Base-by-base conservation (phyloP, 2,888 invertebrate species). In the Acleris laterana region DNA sequence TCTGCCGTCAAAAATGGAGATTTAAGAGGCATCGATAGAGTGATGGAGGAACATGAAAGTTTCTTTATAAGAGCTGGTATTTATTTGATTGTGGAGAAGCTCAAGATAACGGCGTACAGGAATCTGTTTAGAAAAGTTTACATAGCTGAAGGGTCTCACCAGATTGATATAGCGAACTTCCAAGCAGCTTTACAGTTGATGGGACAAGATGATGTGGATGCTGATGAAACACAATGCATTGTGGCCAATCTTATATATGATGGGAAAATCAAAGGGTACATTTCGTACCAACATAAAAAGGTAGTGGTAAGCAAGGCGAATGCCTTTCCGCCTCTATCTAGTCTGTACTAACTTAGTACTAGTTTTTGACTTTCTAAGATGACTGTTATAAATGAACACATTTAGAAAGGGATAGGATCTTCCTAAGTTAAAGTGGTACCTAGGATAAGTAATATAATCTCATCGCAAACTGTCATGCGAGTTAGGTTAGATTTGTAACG, bases 21-120 rank as follows among this genome's bases (percentile, higher is more conserved):
- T 87, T 93, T 99, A 17, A 93, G 95, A 70, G 94, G 95, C 62
- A 96, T 99, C 69, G 97, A 98, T 79, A 94, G 94, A 75, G 96
- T 97, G 0, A 96, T 99, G 94, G 95, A 96, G 69, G 94, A 95
- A 57, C 96, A 99, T 77, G 98, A 99, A 86, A 93, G 95, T 4
- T 99, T 99, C 87, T 98, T 99, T 77, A 99, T 99, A 64, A 96
- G 96, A 77, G 98, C 97, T 77, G 99, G 99, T n/a, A 98, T 99
- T 76, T 99, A 98, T 89, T 93, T 99, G 62, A 98, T 99, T 78
- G 96, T 99, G 19, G 99, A 99, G 82, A 99, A 99, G 85, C 92
- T 99, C 11, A 98, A 98, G 87, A 96, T 98, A 64, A 97, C 98
- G 69, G 98, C 99, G 0, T 99, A 98, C 83, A 94, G 99, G 70